Conservation (phyloP, 2,888 invertebrate genomes). For the Acrocyrtus sp. region DNA sequence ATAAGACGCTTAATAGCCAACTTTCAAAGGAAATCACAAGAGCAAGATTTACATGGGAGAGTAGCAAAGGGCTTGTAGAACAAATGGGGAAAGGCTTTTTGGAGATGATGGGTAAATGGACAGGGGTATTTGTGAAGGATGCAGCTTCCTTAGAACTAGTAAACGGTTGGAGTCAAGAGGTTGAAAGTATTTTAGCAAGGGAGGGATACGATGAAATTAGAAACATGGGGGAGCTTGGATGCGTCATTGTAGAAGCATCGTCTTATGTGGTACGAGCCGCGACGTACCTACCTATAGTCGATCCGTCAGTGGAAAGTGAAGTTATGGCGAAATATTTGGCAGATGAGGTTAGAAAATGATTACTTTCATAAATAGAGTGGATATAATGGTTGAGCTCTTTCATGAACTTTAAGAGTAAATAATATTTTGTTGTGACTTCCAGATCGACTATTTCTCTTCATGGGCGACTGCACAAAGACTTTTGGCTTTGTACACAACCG, state of each 20-base stretch:
- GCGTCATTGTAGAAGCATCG: slow-evolving; percentile 50
- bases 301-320: slow-evolving; percentile 83
- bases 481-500: slow-evolving; percentile 44
- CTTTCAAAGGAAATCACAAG: slow-evolving; percentile 40
- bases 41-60: slow-evolving; percentile 32
- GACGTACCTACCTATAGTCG: slow-evolving; percentile 75
- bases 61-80: slow-evolving; percentile 20
- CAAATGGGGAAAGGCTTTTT: slow-evolving; percentile 24
- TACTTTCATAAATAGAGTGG: no score
- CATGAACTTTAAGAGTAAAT: slow-evolving; percentile 4
- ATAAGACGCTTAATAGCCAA: slow-evolving; percentile 44
- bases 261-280: slow-evolving; percentile 58
- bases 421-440: slow-evolving; percentile 19
- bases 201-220: not conserved
- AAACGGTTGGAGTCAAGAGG: slow-evolving; percentile 10
- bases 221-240: slow-evolving; percentile 43
- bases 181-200: slow-evolving; percentile 25
- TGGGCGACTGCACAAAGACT: slow-evolving; percentile 55
- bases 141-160: not conserved
- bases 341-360: slow-evolving; percentile 73
- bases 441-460: slow-evolving; percentile 57
- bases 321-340: slow-evolving; percentile 77
- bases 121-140: slow-evolving; percentile 12
- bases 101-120: slow-evolving; percentile 36
- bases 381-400: no score